phyloP scores from a whole-genome alignment of 2,888 invertebrate species.

The Aporophyla lueneburgensis region DNA sequence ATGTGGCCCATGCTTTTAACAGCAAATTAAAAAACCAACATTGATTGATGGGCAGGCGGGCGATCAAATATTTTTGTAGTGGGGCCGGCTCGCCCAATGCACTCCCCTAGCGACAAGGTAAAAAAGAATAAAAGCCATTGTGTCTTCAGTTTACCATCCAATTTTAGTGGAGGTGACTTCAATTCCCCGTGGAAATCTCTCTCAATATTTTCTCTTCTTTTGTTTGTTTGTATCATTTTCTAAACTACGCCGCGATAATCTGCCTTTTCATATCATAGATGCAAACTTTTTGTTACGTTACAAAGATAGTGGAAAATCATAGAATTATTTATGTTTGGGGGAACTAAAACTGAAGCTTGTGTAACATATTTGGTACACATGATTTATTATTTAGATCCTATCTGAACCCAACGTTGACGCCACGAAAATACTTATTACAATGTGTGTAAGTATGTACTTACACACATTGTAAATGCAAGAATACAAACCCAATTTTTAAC shows the following conservation, averaged over 20 bases:
- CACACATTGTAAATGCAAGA: too few species aligned
- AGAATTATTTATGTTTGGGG: slow-evolving; percentile 56
- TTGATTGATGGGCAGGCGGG: slow-evolving; percentile 76
- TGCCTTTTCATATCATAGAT: slow-evolving; percentile 62
- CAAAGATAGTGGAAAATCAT: slow-evolving; percentile 37
- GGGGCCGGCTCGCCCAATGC: too few species aligned
- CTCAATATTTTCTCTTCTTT: slow-evolving; percentile 81
- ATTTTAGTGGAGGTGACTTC: slow-evolving; percentile 82
- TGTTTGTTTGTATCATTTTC: slow-evolving; percentile 79
- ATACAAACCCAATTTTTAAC: too few species aligned
- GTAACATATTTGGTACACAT: slow-evolving; percentile 40
- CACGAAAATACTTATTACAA: slow-evolving; percentile 45
- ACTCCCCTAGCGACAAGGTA: slow-evolving; percentile 69
- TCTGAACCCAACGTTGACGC: slow-evolving; percentile 38
- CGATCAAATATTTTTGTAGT: slow-evolving; percentile 68
- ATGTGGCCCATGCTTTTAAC: slow-evolving; percentile 57
- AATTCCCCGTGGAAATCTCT: slow-evolving; percentile 84
- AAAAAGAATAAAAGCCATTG: slow-evolving; percentile 79
- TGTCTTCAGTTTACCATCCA: slow-evolving; percentile 83
- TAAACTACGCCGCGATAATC: slow-evolving; percentile 69
- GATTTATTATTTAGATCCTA: slow-evolving; percentile 60
- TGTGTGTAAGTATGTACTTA: too few species aligned
- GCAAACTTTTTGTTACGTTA: slow-evolving; percentile 43
- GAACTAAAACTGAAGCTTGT: slow-evolving; percentile 41
- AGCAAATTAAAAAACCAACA: slow-evolving; percentile 73